A percentile compares a stretch with the other conserved stretches of the same genome.
Evolutionary conservation across 2,113 vertebrate genomes (phyloP).

Genomic region (Aleadryas rufinucha): DNA sequence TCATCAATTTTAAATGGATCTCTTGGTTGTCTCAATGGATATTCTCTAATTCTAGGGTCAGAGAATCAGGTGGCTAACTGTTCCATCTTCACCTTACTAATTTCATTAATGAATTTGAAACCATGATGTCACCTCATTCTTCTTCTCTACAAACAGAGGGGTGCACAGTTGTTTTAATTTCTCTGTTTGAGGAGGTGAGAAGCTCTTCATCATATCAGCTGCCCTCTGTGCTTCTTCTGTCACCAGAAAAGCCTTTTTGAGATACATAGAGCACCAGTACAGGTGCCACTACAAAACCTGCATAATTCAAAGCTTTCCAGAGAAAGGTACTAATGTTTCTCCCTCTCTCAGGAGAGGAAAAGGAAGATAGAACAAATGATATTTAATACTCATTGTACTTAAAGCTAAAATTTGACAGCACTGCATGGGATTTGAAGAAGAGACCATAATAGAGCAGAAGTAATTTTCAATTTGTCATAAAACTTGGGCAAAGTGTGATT

Average conservation of each 20-base stretch:
- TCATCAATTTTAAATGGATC: background rate
- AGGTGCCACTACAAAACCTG: background rate
- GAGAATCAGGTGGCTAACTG: background rate
- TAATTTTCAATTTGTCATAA: background rate
- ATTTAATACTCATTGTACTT: background rate
- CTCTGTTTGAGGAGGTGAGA: background rate
- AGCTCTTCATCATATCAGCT: background rate
- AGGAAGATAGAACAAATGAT: background rate
- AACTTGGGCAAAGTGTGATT: background rate
- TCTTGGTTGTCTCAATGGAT: background rate
- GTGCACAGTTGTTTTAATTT: background rate
- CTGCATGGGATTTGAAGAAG: background rate
- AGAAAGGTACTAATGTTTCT: background rate
- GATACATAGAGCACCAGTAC: background rate
- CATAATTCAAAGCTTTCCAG: background rate
- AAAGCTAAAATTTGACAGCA: background rate
- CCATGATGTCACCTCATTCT: background rate
- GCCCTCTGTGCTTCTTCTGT: background rate
- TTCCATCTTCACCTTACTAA: background rate
- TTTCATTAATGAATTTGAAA: background rate
- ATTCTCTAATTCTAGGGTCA: background rate
- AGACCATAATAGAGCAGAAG: background rate
- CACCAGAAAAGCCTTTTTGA: background rate
- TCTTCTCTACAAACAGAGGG: background rate
- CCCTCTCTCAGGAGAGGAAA: background rate